A percentile compares a stretch with the other conserved stretches of the same genome.
Evolutionary conservation across 53 echinoderm and acorn worm genomes (phyloP).

Genomic region (Echinometra lucunter): DNA sequence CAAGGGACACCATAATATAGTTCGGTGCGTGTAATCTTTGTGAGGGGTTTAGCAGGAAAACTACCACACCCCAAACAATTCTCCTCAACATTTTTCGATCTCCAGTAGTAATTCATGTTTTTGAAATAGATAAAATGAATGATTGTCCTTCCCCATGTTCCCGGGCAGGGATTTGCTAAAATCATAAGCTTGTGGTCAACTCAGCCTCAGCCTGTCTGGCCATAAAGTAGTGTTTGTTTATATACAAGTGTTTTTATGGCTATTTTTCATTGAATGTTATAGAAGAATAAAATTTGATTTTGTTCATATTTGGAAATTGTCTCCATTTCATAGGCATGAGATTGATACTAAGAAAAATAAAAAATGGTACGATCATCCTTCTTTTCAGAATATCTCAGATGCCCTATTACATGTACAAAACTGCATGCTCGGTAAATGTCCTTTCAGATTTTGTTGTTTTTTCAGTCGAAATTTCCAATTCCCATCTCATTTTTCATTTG

Average conservation of each 20-base stretch:
- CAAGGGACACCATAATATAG: not conserved
- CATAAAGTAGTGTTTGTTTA: not conserved
- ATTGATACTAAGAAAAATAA: not conserved
- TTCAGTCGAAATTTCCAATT: not conserved
- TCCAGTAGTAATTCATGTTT: not conserved
- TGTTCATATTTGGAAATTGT: not conserved
- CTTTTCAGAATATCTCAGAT: not conserved
- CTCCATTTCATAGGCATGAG: not conserved
- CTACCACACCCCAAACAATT: slow-evolving; percentile 1
- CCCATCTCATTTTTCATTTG: slow-evolving; percentile 39
- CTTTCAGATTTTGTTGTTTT: not conserved
- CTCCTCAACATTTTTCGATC: not conserved
- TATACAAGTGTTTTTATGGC: not conserved
- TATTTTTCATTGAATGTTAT: not conserved
- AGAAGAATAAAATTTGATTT: not conserved
- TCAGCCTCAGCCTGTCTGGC: not conserved
- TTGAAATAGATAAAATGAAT: not conserved
- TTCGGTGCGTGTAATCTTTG: not conserved
- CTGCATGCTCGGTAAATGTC: not conserved
- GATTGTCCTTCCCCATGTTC: not conserved
- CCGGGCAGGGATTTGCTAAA: not conserved
- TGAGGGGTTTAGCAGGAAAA: not conserved
- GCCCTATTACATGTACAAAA: too few relatives aligned
- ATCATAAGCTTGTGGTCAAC: not conserved
- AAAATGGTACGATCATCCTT: not conserved